These are phyloP conservation scores for Laodelphax striatellus DNA, from an alignment of 1,140 invertebrate genomes.

Conservation along the genomic window DNA sequence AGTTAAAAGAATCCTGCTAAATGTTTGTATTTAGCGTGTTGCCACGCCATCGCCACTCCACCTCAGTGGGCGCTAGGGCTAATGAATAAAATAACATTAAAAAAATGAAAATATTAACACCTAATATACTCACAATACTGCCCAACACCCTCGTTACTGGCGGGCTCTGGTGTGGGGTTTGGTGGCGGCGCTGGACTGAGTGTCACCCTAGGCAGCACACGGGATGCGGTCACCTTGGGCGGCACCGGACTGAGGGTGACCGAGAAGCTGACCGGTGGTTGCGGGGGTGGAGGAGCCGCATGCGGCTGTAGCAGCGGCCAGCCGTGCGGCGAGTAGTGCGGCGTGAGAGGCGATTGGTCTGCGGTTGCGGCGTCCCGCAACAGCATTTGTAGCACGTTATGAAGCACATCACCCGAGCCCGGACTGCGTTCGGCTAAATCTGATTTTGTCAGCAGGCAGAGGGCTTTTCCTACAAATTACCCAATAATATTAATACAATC, in stretches of 20 bases:
- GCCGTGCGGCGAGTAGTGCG: conserved; percentile 52
- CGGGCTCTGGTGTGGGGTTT: not conserved
- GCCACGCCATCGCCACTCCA: no score
- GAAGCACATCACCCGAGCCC: conserved; percentile 82
- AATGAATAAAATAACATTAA: no score
- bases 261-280: not conserved
- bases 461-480: conserved; percentile 59
- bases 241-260: not conserved
- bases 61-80: no score
- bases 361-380: conserved; percentile 65
- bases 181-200: conserved; percentile 73
- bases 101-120: no score
- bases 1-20: no score
- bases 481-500: conserved; percentile 7
- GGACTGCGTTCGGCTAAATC: conserved; percentile 84
- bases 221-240: conserved; percentile 30
- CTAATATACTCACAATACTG: conserved; percentile 1
- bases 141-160: not conserved
- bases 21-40: no score
- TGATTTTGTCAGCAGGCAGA: conserved; percentile 77
- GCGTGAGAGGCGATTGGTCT: conserved; percentile 54
- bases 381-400: conserved; percentile 83
- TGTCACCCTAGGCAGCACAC: conserved; percentile 65
- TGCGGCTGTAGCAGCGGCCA: conserved; percentile 45
- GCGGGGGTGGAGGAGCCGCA: not conserved